phyloP scores from a whole-genome alignment of 1,140 invertebrate species.

The Rhopalosiphum maidis region DNA sequence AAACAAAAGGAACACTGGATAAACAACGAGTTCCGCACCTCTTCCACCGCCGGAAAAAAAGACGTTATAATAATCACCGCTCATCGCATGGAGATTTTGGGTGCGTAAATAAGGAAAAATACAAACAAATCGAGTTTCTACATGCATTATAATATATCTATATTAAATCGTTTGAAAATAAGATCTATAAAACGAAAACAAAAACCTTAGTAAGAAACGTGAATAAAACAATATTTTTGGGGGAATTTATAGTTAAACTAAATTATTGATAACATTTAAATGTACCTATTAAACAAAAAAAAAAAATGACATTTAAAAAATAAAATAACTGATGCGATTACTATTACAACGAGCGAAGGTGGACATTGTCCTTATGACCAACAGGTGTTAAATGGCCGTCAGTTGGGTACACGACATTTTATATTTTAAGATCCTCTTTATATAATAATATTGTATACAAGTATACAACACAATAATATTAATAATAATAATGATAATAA shows the following conservation, averaged over 20 bases:
- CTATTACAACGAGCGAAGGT: background rate
- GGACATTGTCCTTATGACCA: background rate
- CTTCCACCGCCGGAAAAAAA: background rate
- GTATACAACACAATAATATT: background rate
- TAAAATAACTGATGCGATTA: background rate
- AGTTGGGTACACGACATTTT: background rate
- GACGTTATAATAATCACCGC: background rate
- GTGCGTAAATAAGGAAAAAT: background rate
- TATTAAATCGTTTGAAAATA: conserved; percentile 25
- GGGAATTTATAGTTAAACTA: background rate
- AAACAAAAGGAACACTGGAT: background rate
- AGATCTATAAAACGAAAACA: conserved; percentile 1
- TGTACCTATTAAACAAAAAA: too few relatives aligned
- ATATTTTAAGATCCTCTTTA: background rate
- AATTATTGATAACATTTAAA: background rate
- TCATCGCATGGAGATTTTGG: background rate
- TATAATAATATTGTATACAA: background rate
- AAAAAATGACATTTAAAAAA: background rate
- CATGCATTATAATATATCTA: background rate
- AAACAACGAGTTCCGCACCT: background rate
- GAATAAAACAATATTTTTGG: background rate
- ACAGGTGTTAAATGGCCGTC: background rate
- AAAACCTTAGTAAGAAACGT: background rate
- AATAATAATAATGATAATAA: background rate
- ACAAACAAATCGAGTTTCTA: background rate